These are phyloP conservation scores for Spodoptera litura DNA, from an alignment of 1,140 invertebrate species.

Conservation along the genomic window DNA sequence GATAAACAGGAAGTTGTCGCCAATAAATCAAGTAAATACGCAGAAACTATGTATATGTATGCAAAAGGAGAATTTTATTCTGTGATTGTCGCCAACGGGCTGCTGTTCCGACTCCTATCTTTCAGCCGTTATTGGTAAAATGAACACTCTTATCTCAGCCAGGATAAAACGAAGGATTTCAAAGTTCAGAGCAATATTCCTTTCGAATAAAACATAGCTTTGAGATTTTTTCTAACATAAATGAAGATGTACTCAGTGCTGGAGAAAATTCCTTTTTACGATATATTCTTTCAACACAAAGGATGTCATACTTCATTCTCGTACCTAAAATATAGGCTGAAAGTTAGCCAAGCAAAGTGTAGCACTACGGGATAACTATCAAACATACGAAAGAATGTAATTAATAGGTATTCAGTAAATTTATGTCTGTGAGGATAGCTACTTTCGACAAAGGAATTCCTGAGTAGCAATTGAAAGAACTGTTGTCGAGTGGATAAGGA, in stretches of 20 bases:
- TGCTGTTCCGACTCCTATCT: background rate
- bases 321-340: background rate
- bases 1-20: conserved; percentile 7
- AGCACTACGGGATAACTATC: conserved; percentile 8
- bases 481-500: conserved; percentile 14
- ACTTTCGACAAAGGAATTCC: conserved; percentile 21
- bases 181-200: background rate
- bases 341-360: background rate
- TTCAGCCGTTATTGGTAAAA: conserved; percentile 1
- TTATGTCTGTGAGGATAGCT: conserved; percentile 5
- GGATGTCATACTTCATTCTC: no score
- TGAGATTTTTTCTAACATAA: no score
- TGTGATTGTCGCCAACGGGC: background rate
- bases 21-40: conserved; percentile 3
- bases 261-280: no score
- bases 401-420: conserved; percentile 33
- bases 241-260: no score
- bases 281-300: no score
- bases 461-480: conserved; percentile 24
- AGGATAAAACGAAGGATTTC: background rate
- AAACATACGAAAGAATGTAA: conserved; percentile 31
- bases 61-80: background rate
- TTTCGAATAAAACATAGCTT: no score
- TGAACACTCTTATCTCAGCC: background rate
- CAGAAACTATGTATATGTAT: background rate